Conservation (phyloP, 1,140 invertebrate genomes). For the Doryteuthis pealeii region DNA sequence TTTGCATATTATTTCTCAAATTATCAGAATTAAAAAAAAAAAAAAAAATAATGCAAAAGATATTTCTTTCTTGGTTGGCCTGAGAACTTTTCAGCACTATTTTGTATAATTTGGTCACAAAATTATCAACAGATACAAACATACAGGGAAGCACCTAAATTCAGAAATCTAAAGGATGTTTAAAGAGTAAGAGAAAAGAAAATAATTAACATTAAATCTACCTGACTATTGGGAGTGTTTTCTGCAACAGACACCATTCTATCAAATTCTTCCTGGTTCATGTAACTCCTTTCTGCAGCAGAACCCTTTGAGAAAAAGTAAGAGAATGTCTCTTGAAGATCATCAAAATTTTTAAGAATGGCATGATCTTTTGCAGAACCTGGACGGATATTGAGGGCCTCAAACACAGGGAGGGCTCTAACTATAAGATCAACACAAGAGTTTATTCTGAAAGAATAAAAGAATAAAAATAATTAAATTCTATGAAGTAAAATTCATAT, state of each 20-base stretch:
- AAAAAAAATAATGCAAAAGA: too few species aligned
- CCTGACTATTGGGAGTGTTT: constrained; percentile 44
- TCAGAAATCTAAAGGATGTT: too few species aligned
- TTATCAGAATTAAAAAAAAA: too few species aligned
- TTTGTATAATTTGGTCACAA: too few species aligned
- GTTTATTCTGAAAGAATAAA: constrained; percentile 57
- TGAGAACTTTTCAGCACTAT: too few species aligned
- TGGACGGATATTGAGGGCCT: constrained; percentile 42
- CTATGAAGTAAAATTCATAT: neutral
- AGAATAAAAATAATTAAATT: neutral
- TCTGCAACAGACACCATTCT: constrained; percentile 53
- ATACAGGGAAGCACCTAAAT: too few species aligned
- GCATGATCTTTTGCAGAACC: constrained; percentile 49
- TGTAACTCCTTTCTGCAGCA: constrained; percentile 59
- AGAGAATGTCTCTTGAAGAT: constrained; percentile 59
- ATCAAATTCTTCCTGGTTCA: constrained; percentile 38
- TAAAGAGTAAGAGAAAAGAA: too few species aligned
- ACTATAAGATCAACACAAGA: constrained; percentile 62
- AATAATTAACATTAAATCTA: too few species aligned
- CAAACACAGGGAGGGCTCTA: constrained; percentile 53
- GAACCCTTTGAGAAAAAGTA: constrained; percentile 60
- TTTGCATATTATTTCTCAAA: too few species aligned
- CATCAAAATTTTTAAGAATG: constrained; percentile 45
- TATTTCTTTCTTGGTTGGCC: too few species aligned
- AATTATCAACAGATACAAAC: too few species aligned